phyloP scores from a whole-genome alignment of 2,888 invertebrate species.

The Acholoe squamosa region DNA sequence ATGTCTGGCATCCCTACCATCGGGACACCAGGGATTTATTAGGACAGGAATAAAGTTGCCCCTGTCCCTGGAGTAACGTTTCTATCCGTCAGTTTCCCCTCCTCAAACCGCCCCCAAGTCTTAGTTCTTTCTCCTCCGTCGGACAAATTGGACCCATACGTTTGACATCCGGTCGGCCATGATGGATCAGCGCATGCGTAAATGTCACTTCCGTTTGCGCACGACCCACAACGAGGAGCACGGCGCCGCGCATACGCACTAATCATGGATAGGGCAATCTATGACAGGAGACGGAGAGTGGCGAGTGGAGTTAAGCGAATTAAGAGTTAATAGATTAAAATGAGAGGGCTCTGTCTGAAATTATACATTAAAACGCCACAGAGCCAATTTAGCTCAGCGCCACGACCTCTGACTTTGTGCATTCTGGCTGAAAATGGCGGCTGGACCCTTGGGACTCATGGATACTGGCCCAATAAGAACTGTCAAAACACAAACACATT shows the following conservation, averaged over 20 bases:
- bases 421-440: slow-evolving; percentile 49
- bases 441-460: slow-evolving; percentile 15
- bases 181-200: slow-evolving; percentile 56
- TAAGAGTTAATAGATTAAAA: slow-evolving; percentile 59
- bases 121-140: too few species aligned
- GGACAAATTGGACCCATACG: slow-evolving; percentile 62
- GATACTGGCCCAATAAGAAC: slow-evolving; percentile 45
- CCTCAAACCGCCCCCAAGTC: too few species aligned
- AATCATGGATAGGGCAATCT: neutral
- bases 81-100: neutral
- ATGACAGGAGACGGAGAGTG: neutral
- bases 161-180: slow-evolving; percentile 60
- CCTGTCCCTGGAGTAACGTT: neutral
- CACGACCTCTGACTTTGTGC: slow-evolving; percentile 35
- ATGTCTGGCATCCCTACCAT: too few species aligned
- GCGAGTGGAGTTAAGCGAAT: slow-evolving; percentile 4
- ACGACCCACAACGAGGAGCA: slow-evolving; percentile 34
- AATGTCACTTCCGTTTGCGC: slow-evolving; percentile 57
- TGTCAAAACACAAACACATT: slow-evolving; percentile 49
- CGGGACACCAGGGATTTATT: neutral
- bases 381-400: neutral
- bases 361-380: slow-evolving; percentile 56
- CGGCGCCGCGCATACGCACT: neutral
- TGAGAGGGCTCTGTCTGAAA: slow-evolving; percentile 43
- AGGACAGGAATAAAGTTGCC: neutral